Percentiles rank a stretch among this genome's conserved stretches.
Conservation (phyloP, 2,797 vertebrate genomes). For the Pterois miles region DNA sequence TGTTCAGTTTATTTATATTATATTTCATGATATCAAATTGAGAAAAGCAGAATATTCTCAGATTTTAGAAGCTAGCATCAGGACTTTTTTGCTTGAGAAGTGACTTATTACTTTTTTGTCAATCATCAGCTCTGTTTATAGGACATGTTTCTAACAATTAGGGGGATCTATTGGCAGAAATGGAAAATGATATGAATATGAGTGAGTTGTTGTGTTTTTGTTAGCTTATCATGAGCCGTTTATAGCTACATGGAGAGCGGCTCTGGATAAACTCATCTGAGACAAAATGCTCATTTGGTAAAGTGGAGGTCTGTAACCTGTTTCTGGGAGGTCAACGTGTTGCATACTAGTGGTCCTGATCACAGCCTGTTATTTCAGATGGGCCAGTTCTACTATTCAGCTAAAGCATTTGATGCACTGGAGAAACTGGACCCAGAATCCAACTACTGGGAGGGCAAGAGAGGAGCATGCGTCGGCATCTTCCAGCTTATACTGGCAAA, state of each 20-base stretch:
- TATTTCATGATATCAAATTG: neutral
- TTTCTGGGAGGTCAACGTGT: neutral
- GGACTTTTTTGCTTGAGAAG: neutral
- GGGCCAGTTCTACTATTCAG: conserved; percentile 97
- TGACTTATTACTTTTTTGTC: neutral
- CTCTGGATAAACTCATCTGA: neutral
- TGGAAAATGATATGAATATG: too few relatives aligned
- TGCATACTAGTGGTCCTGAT: neutral
- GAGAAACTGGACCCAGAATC: conserved; percentile 94
- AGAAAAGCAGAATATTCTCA: neutral
- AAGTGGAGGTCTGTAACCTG: neutral
- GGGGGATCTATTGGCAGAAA: too few relatives aligned
- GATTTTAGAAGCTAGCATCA: too few relatives aligned
- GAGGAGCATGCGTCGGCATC: conserved; percentile 95
- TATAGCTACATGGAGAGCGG: too few relatives aligned
- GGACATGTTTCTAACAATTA: too few relatives aligned
- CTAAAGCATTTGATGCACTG: conserved; percentile 95
- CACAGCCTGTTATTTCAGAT: conserved; percentile 83
- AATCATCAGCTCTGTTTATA: neutral
- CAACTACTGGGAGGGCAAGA: conserved; percentile 97
- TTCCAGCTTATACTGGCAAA: conserved; percentile 97
- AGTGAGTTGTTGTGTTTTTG: too few relatives aligned
- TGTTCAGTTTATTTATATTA: neutral
- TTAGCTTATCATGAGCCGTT: too few relatives aligned
- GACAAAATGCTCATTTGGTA: neutral